Percentiles rank a stretch among this genome's conserved stretches.
These are phyloP conservation scores for Eilema griseolum DNA, from an alignment of 2,888 invertebrate genomes.

Conservation along the genomic window DNA sequence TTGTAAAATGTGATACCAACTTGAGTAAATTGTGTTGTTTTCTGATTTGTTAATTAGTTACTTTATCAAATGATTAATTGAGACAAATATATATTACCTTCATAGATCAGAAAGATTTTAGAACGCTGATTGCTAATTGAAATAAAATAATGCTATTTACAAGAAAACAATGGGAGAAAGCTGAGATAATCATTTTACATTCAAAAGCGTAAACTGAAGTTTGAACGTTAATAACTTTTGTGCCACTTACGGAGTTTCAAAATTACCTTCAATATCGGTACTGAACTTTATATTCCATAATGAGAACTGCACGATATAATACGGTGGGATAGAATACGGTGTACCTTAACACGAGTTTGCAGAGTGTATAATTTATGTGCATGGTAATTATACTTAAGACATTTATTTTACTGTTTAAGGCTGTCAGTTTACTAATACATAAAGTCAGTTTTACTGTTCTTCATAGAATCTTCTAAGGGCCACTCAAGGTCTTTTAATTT, in stretches of 20 bases:
- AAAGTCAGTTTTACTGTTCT: background rate
- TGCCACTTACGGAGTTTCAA: conserved; percentile 46
- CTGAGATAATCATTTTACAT: conserved; percentile 28
- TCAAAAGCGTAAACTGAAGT: conserved; percentile 37
- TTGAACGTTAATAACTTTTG: conserved; percentile 40
- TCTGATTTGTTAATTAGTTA: no score
- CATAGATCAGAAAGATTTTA: background rate
- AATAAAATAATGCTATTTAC: background rate
- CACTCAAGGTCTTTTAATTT: background rate
- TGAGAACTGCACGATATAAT: conserved; percentile 41
- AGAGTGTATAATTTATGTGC: conserved; percentile 28
- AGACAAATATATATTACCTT: background rate
- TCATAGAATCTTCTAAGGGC: background rate
- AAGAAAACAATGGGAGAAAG: conserved; percentile 22
- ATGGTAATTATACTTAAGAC: conserved; percentile 26
- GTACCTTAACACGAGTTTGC: conserved; percentile 27
- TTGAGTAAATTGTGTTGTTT: no score
- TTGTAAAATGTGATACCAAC: no score
- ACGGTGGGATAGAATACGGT: conserved; percentile 27
- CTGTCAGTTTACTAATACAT: conserved; percentile 11
- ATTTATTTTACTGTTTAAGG: conserved; percentile 20
- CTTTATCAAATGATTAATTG: background rate
- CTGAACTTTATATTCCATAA: conserved; percentile 47
- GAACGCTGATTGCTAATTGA: conserved; percentile 2
- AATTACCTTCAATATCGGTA: conserved; percentile 38